Base-by-base conservation (phyloP, 2,888 invertebrate genomes). In the Himalopsyche japonica region DNA sequence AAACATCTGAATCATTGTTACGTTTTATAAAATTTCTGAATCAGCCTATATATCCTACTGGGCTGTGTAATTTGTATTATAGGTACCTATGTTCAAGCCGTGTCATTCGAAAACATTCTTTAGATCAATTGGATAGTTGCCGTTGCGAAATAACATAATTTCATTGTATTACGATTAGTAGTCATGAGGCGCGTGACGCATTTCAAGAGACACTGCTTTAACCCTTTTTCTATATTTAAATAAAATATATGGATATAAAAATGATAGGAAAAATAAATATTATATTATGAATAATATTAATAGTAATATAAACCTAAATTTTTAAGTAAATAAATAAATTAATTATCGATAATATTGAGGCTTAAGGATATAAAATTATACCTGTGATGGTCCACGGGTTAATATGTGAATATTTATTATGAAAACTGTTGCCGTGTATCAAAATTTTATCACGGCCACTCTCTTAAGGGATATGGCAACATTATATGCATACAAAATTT, bases 171-270 rank as follows among this genome's bases (percentile, higher is more conserved):
- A 70, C 70, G 70, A 70, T 27, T 70, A 70, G 30, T 70, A 70
- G 70, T 70, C 30, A 30, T 30, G 70, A 70, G 70, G 70, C 30
- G 70, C 70, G 70, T 27, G 70, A 70, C 70, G 70, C 70, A 70
- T 70, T 70, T 70, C 27, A 15, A 70, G 70, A 70, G 70, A 70
- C 70, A 70, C 70, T 30, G 70, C 70, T 70, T 70, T 70, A 70
- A 70, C 70, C 70, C 70, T 70, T 70, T 70, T 70, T 70, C 70
- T 70, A 70, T 70, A 70, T 70, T 70, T 70, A 70, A 70, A 70
- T 70, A 70, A 70, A 70, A 70, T 70, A 70, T 70, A 70, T 70
- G 70, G 30, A 70, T 70, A 70, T 70, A 70, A 70, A 70, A 70
- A 70, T 70, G 70, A 70, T 70, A 70, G 70, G 30, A 30, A 27